Base-by-base conservation (phyloP, 2,888 invertebrate species). In the Oithona nana region DNA sequence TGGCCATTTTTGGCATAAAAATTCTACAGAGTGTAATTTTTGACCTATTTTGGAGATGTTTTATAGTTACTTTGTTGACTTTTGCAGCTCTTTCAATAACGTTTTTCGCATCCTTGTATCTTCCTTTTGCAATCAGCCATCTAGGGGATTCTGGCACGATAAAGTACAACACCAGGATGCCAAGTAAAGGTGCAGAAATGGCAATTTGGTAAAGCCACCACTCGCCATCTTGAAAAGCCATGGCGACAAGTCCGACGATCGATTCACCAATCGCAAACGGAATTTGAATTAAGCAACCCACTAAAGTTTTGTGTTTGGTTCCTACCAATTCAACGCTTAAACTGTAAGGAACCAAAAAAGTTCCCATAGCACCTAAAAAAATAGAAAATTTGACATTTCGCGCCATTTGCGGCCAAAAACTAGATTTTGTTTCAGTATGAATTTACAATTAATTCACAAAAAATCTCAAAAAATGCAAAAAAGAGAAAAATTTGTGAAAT, bases 61-160 rank as follows among this genome's bases (percentile, higher is more conserved):
- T 39, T 8, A 65, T 31, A n/a, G 29, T 31, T 39, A 52, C 50
- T 29, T 62, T 64, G 30, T 65, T 65, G 49, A 63, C 57, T 63
- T 62, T 55, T 11, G 64, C 51, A 24, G 59, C 59, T 56, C 55
- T 51, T 24, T 63, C 48, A 24, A 52, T 59, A 1, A 59, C 31
- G n/a, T 16, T 30, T 16, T 63, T 50, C 2, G 59, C 59, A 22
- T 63, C 59, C n/a, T 50, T 39, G 1, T n/a, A 52, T 20, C 59
- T 26, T 8, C 52, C 52, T 22, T 59, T 63, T 6, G 63, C 59
- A 3, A 63, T 22, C 26, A 63, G 52, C 63, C 63, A 63, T 59
- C 63, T n/a, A 22, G 52, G 52, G 16, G 63, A 63, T 51, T 63
- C 63, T 1, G 63, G 63, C 4, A 63, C 22, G 28, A 63, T 31